These are phyloP conservation scores for Polyodon spathula DNA, from an alignment of 2,113 vertebrate species.

Conservation along the genomic window DNA sequence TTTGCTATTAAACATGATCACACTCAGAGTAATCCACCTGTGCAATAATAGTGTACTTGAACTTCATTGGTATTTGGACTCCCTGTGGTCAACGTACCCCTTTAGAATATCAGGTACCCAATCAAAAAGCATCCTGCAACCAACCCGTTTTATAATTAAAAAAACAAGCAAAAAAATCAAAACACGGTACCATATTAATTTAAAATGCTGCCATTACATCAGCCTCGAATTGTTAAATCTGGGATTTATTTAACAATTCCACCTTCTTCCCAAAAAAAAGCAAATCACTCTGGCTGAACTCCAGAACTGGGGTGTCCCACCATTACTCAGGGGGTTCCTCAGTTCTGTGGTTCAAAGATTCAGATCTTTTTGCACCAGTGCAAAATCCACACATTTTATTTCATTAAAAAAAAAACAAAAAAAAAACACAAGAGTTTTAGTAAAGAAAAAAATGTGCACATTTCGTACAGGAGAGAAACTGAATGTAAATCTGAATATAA, in stretches of 20 bases:
- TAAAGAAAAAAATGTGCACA: neutral
- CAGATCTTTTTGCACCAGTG: neutral
- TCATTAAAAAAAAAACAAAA: neutral
- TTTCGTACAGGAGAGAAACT: neutral
- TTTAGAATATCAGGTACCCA: neutral
- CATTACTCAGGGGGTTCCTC: neutral
- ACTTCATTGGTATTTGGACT: too few relatives aligned
- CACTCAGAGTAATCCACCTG: too few relatives aligned
- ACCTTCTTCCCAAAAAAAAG: neutral
- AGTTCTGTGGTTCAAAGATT: neutral
- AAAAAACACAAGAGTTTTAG: too few relatives aligned
- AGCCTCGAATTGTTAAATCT: conserved; percentile 10
- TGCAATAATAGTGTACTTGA: too few relatives aligned
- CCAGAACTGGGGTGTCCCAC: neutral
- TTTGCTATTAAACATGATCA: too few relatives aligned
- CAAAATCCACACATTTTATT: neutral
- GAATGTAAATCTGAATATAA: neutral
- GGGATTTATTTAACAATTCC: conserved; percentile 3
- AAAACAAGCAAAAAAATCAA: neutral
- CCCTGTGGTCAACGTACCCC: neutral
- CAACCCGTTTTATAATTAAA: neutral
- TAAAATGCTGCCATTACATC: conserved; percentile 8
- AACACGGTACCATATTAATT: neutral
- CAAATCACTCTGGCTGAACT: neutral
- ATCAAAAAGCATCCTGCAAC: neutral